phyloP scores from a whole-genome alignment of 2,113 vertebrate species.

The Tupaia tana region DNA sequence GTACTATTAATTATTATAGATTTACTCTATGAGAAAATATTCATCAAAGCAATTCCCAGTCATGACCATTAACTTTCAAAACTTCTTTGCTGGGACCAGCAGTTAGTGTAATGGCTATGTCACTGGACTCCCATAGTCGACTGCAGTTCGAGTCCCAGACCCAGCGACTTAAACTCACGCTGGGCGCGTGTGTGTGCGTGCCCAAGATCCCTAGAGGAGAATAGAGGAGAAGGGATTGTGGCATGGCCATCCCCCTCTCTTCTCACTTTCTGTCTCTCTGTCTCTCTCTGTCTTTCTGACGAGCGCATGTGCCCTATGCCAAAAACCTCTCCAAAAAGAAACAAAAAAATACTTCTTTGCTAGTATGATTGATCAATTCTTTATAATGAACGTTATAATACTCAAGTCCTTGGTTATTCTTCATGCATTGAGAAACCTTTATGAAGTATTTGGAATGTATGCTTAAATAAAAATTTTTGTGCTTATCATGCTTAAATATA shows the following conservation, averaged over 20 bases:
- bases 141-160: no score
- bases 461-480: background rate
- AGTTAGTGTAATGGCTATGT: no score
- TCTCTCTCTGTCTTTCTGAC: no score
- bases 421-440: background rate
- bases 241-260: no score
- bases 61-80: background rate
- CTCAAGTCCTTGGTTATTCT: background rate
- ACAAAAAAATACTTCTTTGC: background rate
- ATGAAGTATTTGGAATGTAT: background rate
- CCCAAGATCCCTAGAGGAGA: no score
- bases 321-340: no score
- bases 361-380: background rate
- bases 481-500: background rate
- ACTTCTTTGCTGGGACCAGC: background rate
- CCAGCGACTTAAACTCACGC: no score
- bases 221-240: no score
- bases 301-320: no score
- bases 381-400: background rate
- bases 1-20: conserved; percentile 25
- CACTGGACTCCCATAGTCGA: no score
- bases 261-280: no score
- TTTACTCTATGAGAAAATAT: background rate
- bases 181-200: no score
- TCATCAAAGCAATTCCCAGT: background rate